Evolutionary conservation across 2,797 vertebrate species (phyloP), one percentile per base, ranked within the genome.

Genomic region (Myripristis murdjan): DNA sequence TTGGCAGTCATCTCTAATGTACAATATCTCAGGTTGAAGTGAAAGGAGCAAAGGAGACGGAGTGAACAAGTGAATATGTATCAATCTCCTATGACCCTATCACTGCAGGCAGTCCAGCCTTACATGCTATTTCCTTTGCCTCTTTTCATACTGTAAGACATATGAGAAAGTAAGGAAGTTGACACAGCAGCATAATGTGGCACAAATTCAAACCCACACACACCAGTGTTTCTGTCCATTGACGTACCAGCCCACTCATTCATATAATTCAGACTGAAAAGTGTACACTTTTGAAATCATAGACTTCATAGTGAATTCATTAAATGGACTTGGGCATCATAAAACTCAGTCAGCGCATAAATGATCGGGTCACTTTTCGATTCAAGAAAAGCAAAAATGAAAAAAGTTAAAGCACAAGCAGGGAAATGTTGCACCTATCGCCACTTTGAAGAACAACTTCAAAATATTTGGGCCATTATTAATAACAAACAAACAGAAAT

Each of bases 401-500:
- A 52, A 23, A n/a, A 28, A 60, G 62, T 73, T 18, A 37, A 69
- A 14, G 18, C 22, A 48, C 66, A 49, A 35, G 61, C 43, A 28
- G 53, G 37, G 35, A 62, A 71, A 55, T 24, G 10, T 14, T 2
- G 24, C 47, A 41, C 20, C 72, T 52, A 33, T 44, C 15, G 3
- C 43, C 14, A 44, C 43, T 69, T 75, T 56, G 44, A 79, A 28
- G 43, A 46, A 39, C 20, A 62, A 51, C 58, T 54, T 58, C 66
- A 60, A 59, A 54, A 77, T 33, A 67, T 43, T 14, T 41, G 57
- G 52, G 71, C 56, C 53, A 66, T 75, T 79, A 67, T 49, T 20
- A 57, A 70, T 64, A 70, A 3, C 52, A 62, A 67, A 72, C 61
- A 1, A 64, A 83, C 75, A 83, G 51, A 67, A 82, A 79, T 84